Evolutionary conservation across 2,888 invertebrate genomes (phyloP).

Genomic region (Ceraclea dissimilis): DNA sequence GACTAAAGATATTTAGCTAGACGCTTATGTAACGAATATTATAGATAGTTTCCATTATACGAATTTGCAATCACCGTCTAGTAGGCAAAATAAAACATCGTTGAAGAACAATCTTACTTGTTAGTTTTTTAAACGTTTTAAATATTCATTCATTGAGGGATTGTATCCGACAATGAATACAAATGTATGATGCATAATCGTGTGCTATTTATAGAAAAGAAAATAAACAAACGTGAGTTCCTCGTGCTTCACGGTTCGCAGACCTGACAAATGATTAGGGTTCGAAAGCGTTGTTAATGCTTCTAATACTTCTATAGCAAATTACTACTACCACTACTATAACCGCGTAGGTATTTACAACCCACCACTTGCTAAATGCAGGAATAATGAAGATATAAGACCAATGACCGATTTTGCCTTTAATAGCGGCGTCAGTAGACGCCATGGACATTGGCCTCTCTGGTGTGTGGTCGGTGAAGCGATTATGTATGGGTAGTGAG

Average conservation of each 20-base stretch:
- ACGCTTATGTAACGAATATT: too few relatives aligned
- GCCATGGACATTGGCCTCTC: not conserved
- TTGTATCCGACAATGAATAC: too few relatives aligned
- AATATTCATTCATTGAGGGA: too few relatives aligned
- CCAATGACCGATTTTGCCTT: not conserved
- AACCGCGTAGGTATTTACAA: too few relatives aligned
- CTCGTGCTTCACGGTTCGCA: not conserved
- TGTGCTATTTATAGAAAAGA: not conserved
- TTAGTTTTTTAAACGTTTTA: too few relatives aligned
- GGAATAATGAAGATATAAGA: not conserved
- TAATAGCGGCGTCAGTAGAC: not conserved
- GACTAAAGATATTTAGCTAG: too few relatives aligned
- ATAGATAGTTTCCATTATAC: too few relatives aligned
- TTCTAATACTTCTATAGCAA: too few relatives aligned
- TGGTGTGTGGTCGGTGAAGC: not conserved
- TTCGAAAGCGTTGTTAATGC: not conserved
- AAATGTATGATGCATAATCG: not conserved
- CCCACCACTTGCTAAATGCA: not conserved
- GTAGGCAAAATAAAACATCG: too few relatives aligned
- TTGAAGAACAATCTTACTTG: too few relatives aligned
- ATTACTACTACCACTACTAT: too few relatives aligned
- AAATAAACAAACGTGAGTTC: not conserved
- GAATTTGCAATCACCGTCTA: too few relatives aligned
- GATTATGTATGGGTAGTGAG: not conserved
- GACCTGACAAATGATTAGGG: not conserved